Base-by-base conservation (phyloP, 2,888 invertebrate species). In the Phymatocera aterrima region DNA sequence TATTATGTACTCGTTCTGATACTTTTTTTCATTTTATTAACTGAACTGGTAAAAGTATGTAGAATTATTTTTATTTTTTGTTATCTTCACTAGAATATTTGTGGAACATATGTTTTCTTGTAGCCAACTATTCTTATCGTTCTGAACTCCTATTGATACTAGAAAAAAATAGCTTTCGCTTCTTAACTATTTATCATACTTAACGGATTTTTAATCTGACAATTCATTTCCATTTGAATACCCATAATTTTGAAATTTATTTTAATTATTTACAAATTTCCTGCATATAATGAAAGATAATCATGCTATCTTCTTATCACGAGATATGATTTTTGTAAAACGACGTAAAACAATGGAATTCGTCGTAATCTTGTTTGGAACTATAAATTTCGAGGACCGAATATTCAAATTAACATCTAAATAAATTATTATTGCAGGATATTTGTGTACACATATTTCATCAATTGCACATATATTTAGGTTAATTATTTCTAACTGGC, bases 391-490 rank as follows among this genome's bases (percentile, higher is more conserved):
- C n/a, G 21, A 37, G 37, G 8, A 37, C 34, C 18, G 15, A 64
- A 24, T 57, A 31, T 0, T n/a, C 18, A 37, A 37, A 37, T 37
- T 64, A 34, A 18, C 18, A 64, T 37, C 6, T 18, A 64, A n/a
- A 34, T 5, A 12, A 51, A 51, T 72, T 6, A 31, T n/a, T 31
- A 18, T n/a, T 72, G 21, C 34, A 51, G 72, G 72, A 48, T 18
- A 72, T 51, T 72, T 51, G 68, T 72, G 15, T 48, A 51, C 34
- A 28, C 46, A 51, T 51, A 34, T 72, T 28, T 31, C 48, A 72
- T 28, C 6, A 18, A 57, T 34, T 75, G n/a, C n/a, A n/a, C 8
- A 40, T 40, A 75, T 57, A 75, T 75, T 57, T 75, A 60, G 40
- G 60, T 31, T 75, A 15, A 18, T 51, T 3, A 57, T 57, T 40